Evolutionary conservation across 2,797 vertebrate genomes (phyloP).

Genomic region (Propithecus perrieri): DNA sequence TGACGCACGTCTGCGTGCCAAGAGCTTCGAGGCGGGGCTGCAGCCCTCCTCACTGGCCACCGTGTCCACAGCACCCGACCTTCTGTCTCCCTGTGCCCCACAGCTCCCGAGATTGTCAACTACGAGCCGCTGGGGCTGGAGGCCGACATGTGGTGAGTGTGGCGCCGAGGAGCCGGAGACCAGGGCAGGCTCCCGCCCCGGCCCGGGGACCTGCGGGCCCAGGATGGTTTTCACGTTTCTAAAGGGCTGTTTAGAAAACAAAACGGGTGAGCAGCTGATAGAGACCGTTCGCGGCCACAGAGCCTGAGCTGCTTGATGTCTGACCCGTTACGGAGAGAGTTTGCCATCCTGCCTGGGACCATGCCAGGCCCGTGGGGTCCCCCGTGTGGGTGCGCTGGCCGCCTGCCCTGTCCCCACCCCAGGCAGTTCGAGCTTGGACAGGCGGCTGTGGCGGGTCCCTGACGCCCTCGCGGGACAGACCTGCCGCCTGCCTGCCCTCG

Average conservation of each 20-base stretch:
- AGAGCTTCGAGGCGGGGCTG: background rate
- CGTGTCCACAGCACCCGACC: background rate
- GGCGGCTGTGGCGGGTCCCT: background rate
- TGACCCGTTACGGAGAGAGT: background rate
- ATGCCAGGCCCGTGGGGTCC: too few species aligned
- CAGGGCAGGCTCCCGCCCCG: rapidly evolving
- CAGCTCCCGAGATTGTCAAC: slow-evolving; percentile 99
- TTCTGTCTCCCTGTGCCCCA: background rate
- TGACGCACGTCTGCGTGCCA: background rate
- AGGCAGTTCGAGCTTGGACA: background rate
- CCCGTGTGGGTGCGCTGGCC: background rate
- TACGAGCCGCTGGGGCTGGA: slow-evolving; percentile 98
- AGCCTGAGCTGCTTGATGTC: background rate
- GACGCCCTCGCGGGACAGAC: background rate
- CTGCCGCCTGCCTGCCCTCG: background rate
- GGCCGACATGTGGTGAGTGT: slow-evolving; percentile 97
- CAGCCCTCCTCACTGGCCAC: background rate
- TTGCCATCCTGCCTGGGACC: too few species aligned
- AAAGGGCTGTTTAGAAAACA: background rate
- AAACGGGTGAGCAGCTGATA: rapidly evolving
- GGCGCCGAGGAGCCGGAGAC: too few species aligned
- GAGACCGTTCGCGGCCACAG: background rate
- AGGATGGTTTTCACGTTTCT: background rate
- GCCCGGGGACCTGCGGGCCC: background rate
- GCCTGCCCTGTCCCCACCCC: rapidly evolving